Evolutionary conservation across 2,888 invertebrate genomes (phyloP), one percentile per base, ranked within the genome.

Genomic region (Troides oblongomaculatus): DNA sequence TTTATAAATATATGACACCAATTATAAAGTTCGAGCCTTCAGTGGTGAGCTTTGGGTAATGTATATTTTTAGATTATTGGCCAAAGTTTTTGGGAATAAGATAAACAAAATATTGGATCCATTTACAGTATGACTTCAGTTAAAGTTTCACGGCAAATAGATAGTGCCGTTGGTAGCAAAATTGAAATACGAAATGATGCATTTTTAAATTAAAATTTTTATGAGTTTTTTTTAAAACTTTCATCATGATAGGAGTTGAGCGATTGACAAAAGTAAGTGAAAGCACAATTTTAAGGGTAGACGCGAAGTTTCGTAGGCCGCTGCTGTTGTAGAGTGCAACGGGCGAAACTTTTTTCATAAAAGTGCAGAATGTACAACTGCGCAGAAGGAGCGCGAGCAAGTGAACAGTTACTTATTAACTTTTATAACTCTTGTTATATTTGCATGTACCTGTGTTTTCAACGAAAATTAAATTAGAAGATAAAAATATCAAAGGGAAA

Each of bases 331-430:
- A 72, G 77, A 88, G 82, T 87, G 88, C 87, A 87, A 82, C 83
- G 83, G 76, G 81, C 69, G 79, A 88, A 91, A 91, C 85, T 92
- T 91, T 90, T 90, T 90, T 90, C 90, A 91, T 91, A 91, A 90
- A 89, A 90, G 87, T 86, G 85, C 84, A 83, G 83, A 81, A 83
- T 84, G 86, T 86, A 84, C 84, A 82, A 82, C 79, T 81, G 80
- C 81, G 79, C 86, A 86, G 87, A 85, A 86, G 83, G 81, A 84
- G 81, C 74, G 74, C 82, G 79, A 82, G 80, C 85, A 84, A 89
- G 81, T 81, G 85, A 87, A 85, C 87, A 87, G 85, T 90, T 88
- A 88, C 88, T 87, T 89, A 88, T 87, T 88, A 88, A 88, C 84
- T 88, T 89, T 87, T 84, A 86, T 86, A 87, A 87, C 81, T 84